phyloP scores from a whole-genome alignment of 2,113 vertebrate genomes.

The Silurus asotus region DNA sequence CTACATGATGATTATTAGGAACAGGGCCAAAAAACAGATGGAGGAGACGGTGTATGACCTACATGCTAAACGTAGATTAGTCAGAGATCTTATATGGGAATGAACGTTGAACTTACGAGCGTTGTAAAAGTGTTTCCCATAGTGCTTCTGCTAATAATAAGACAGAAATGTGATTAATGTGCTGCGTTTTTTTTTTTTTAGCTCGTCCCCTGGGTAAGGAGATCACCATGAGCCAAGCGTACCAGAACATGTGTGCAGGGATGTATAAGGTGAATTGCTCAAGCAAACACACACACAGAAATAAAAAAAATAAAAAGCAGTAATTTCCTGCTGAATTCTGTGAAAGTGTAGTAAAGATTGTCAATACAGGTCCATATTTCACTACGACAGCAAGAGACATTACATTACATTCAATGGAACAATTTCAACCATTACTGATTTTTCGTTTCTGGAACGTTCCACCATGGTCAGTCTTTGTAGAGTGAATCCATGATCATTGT shows the following conservation, averaged over 20 bases:
- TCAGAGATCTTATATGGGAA: neutral
- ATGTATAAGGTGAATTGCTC: conserved; percentile 90
- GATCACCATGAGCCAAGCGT: conserved; percentile 97
- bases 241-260: conserved; percentile 99
- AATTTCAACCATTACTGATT: neutral
- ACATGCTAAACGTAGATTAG: neutral
- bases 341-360: neutral
- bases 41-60: neutral
- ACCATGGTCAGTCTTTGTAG: neutral
- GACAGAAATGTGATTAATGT: conserved; percentile 8
- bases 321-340: too few relatives aligned
- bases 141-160: neutral
- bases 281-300: neutral
- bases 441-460: neutral
- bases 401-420: neutral
- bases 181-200: conserved; percentile 58
- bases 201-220: conserved; percentile 94
- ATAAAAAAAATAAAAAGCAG: neutral
- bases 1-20: neutral
- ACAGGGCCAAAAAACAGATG: neutral
- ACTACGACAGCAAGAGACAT: neutral
- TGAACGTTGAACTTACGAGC: neutral
- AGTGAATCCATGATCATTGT: neutral
- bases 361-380: neutral
- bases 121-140: neutral